Percentiles rank a stretch among this genome's conserved stretches.
phyloP scores from a whole-genome alignment of 2,888 invertebrate species.

The Globia sparganii region DNA sequence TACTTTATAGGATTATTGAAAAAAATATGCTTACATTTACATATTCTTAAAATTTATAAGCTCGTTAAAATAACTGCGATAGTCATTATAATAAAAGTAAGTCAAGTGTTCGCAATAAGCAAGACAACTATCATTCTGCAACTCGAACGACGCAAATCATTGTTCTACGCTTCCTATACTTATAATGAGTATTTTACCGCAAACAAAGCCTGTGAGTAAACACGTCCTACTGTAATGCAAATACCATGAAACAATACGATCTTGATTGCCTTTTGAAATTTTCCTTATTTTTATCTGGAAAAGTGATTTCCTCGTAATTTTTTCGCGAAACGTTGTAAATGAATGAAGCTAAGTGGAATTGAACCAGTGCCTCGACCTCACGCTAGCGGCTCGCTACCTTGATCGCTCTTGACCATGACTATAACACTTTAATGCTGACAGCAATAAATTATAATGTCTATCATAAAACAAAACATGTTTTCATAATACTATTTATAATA shows the following conservation, averaged over 20 bases:
- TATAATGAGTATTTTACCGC: conserved; percentile 25
- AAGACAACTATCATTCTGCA: conserved; percentile 31
- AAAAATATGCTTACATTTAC: not conserved
- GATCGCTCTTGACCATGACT: conserved; percentile 25
- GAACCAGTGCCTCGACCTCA: conserved; percentile 19
- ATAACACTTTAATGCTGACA: conserved; percentile 3
- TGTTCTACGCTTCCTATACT: conserved; percentile 57
- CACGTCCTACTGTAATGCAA: conserved; percentile 46
- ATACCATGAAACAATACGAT: conserved; percentile 55
- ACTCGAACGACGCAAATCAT: conserved; percentile 38
- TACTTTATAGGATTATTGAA: not conserved
- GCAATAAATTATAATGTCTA: conserved; percentile 11
- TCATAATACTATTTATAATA: not conserved
- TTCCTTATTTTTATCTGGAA: conserved; percentile 54
- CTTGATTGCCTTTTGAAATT: conserved; percentile 57
- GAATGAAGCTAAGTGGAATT: not conserved
- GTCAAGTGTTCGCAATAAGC: conserved; percentile 15
- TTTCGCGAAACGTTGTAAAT: conserved; percentile 22
- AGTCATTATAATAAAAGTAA: not conserved
- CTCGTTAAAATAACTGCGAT: not conserved
- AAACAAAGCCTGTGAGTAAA: conserved; percentile 51
- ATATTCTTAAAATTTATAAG: not conserved
- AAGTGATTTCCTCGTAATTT: conserved; percentile 42
- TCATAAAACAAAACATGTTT: conserved; percentile 40
- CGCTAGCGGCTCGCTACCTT: conserved; percentile 13